Evolutionary conservation across 2,888 invertebrate species (phyloP), one percentile per base, ranked within the genome.

Genomic region (Lasioglossum villosulum): DNA sequence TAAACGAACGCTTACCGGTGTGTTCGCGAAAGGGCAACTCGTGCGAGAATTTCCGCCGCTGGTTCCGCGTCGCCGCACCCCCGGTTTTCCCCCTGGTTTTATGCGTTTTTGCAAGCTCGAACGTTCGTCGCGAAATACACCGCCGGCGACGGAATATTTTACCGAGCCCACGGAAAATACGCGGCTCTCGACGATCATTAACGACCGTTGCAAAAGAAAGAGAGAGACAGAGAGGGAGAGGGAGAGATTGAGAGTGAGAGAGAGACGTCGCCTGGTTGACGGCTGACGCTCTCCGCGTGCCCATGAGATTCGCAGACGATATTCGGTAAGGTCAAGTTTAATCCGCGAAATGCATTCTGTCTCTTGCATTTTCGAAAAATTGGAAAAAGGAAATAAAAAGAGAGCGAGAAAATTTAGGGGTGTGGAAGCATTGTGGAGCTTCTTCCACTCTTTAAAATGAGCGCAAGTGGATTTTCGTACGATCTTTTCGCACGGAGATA

Each of bases 61-160:
- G 59, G 27, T 59, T 59, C 27, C 59, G 27, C 59, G 59, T 59
- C 59, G 59, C 14, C 59, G 59, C 59, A 30, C 27, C 27, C 27
- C 5, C 59, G 27, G 59, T 27, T 59, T 59, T 59, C 27, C 27
- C 16, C 59, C 59, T 16, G 27, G 59, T 30, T 59, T 59, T 59
- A 27, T 27, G 59, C 59, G 23, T 52, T 52, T 52, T 10, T 52
- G 23, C 52, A 52, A 23, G 59, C 59, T 59, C 27, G 59, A 59
- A 59, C 27, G 59, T 59, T 59, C 59, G 16, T 59, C 59, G 59
- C 27, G 27, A 59, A 59, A 59, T 59, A 59, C 59, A 59, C n/a
- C 27, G 27, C 6, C 27, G 27, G 5, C 59, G 59, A 59, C 59
- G 27, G 59, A 59, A 59, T 59, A 59, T 59, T 59, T 59, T 30